Evolutionary conservation across 2,888 invertebrate species (phyloP).

Genomic region (Cataglyphis altisquamis): DNA sequence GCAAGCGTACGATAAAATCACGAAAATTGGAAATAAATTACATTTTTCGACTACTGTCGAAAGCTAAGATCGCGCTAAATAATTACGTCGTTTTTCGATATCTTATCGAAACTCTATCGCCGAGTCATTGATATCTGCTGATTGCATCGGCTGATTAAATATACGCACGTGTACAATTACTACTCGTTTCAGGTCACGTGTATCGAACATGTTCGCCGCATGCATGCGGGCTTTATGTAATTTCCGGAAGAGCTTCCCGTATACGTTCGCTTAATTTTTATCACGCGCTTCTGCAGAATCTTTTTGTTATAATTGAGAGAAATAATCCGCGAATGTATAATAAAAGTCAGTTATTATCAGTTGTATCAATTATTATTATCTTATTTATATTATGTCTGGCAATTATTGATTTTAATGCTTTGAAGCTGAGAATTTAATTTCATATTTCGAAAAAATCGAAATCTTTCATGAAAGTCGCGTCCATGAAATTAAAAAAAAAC

Average conservation of each 20-base stretch:
- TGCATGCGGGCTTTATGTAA: slow-evolving; percentile 47
- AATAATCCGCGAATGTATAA: background rate
- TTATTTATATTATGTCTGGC: background rate
- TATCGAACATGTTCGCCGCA: slow-evolving; percentile 6
- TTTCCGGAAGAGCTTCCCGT: slow-evolving; percentile 37
- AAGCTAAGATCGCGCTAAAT: background rate
- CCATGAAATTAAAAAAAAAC: background rate
- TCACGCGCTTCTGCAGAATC: background rate
- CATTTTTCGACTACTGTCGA: background rate
- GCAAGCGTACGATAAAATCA: background rate
- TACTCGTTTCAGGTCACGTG: slow-evolving; percentile 51
- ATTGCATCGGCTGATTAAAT: slow-evolving; percentile 31
- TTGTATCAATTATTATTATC: no score
- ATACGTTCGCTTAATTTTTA: slow-evolving; percentile 7
- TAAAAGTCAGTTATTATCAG: background rate
- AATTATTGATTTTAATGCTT: background rate
- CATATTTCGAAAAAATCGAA: background rate
- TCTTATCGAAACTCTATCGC: background rate
- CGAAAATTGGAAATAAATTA: background rate
- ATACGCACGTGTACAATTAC: slow-evolving; percentile 25
- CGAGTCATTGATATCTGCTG: background rate
- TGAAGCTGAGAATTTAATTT: background rate
- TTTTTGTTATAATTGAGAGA: background rate
- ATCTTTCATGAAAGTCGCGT: background rate
- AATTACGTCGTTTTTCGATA: background rate